Evolutionary conservation across 2,888 invertebrate species (phyloP).

Genomic region (Tubiluchus corallicola): DNA sequence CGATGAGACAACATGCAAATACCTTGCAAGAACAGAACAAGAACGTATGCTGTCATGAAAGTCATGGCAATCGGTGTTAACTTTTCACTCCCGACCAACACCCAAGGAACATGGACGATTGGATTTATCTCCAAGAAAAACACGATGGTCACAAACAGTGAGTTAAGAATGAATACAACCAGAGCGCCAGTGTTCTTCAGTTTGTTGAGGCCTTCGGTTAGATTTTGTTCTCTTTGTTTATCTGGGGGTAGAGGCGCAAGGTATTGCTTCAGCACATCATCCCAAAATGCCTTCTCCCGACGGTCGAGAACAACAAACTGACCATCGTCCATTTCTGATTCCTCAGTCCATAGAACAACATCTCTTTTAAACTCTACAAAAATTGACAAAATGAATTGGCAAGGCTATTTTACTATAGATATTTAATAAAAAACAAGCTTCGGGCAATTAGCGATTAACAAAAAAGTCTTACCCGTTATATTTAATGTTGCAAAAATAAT

Average conservation of each 20-base stretch:
- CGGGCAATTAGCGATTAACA: too few species aligned
- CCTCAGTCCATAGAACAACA: too few species aligned
- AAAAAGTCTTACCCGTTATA: too few species aligned
- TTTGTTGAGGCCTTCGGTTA: conserved; percentile 74
- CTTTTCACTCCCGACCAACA: conserved; percentile 53
- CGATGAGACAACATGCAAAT: conserved; percentile 96
- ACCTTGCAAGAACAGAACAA: conserved; percentile 88
- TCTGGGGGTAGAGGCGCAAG: conserved; percentile 81
- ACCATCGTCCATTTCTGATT: too few species aligned
- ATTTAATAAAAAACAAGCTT: too few species aligned
- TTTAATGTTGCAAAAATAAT: too few species aligned
- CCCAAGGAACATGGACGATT: conserved; percentile 93
- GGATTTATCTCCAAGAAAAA: conserved; percentile 96
- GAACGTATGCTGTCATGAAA: conserved; percentile 90
- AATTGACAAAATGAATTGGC: too few species aligned
- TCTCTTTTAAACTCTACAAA: too few species aligned
- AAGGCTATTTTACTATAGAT: too few species aligned
- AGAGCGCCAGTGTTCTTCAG: conserved; percentile 56
- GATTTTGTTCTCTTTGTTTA: conserved; percentile 51
- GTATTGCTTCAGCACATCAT: conserved; percentile 80
- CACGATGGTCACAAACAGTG: conserved; percentile 48
- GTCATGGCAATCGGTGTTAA: conserved; percentile 89
- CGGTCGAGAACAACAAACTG: too few species aligned
- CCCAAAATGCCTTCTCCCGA: conserved; percentile 81
- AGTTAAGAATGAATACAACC: conserved; percentile 73